These are phyloP conservation scores for Myopa tessellatipennis DNA, from an alignment of 2,888 invertebrate species.

Conservation along the genomic window DNA sequence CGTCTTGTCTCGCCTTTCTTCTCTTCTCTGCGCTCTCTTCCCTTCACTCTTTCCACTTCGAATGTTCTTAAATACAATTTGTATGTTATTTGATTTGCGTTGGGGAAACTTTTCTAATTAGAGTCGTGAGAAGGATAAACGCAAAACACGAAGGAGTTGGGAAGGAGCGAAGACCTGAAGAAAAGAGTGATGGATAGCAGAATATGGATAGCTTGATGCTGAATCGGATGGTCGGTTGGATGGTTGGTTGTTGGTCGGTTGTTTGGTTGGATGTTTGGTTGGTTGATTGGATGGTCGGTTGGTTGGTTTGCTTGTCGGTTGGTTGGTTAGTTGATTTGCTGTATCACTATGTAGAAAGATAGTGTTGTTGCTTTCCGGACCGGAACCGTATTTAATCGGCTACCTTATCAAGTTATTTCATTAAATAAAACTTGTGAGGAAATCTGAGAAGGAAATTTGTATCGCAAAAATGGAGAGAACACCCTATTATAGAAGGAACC, in stretches of 20 bases:
- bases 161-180: neutral
- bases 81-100: neutral
- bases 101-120: conserved; percentile 18
- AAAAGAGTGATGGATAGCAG: neutral
- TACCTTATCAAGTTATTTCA: conserved; percentile 22
- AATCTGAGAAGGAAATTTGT: neutral
- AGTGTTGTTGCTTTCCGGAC: neutral
- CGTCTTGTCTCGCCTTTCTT: too few species aligned
- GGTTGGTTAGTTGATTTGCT: too few species aligned
- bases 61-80: conserved; percentile 13
- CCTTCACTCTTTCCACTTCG: too few species aligned
- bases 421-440: conserved; percentile 8
- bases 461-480: too few species aligned
- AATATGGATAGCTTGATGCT: too few species aligned
- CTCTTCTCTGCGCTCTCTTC: too few species aligned
- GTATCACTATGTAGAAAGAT: neutral
- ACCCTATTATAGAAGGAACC: too few species aligned
- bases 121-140: neutral
- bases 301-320: too few species aligned
- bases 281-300: too few species aligned
- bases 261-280: too few species aligned
- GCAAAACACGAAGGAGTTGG: neutral
- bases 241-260: too few species aligned
- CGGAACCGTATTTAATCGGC: neutral
- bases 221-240: too few species aligned